These are phyloP conservation scores for Paedocypris sp. DNA, from an alignment of 2,113 vertebrate species.

Conservation along the genomic window DNA sequence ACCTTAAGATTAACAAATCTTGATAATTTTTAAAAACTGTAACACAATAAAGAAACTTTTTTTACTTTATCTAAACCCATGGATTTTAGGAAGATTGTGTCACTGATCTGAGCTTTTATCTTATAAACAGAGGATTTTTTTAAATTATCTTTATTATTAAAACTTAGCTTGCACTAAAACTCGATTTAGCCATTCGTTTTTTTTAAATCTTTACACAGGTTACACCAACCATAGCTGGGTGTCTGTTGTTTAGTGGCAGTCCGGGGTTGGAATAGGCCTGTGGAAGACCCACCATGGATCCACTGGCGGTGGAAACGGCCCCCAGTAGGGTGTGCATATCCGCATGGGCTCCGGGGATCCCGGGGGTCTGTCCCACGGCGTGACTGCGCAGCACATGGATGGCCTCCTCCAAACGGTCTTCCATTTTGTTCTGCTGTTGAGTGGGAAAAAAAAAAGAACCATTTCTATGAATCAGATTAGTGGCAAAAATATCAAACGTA, in stretches of 20 bases:
- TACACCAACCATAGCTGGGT: constrained; percentile 72
- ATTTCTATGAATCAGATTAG: not conserved
- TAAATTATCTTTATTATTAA: too few relatives aligned
- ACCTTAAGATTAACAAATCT: too few relatives aligned
- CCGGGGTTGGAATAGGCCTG: constrained; percentile 70
- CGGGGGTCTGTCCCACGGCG: constrained; percentile 75
- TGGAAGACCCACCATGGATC: constrained; percentile 65
- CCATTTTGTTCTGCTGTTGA: constrained; percentile 92
- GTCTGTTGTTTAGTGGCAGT: constrained; percentile 75
- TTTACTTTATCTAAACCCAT: too few relatives aligned
- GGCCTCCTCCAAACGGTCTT: constrained; percentile 93
- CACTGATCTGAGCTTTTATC: too few relatives aligned
- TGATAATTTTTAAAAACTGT: too few relatives aligned
- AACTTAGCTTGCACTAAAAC: too few relatives aligned
- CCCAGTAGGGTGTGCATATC: constrained; percentile 68
- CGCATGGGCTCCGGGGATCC: constrained; percentile 46
- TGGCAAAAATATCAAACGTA: too few relatives aligned
- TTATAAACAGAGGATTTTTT: too few relatives aligned
- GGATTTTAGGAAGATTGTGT: too few relatives aligned
- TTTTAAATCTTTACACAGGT: not conserved
- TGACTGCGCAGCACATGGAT: constrained; percentile 93
- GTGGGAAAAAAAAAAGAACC: not conserved
- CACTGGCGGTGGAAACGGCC: constrained; percentile 56
- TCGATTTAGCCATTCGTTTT: too few relatives aligned
- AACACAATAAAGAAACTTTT: too few relatives aligned